These are phyloP conservation scores for Sphecodes monilicornis DNA, from an alignment of 2,888 invertebrate species.

Conservation along the genomic window DNA sequence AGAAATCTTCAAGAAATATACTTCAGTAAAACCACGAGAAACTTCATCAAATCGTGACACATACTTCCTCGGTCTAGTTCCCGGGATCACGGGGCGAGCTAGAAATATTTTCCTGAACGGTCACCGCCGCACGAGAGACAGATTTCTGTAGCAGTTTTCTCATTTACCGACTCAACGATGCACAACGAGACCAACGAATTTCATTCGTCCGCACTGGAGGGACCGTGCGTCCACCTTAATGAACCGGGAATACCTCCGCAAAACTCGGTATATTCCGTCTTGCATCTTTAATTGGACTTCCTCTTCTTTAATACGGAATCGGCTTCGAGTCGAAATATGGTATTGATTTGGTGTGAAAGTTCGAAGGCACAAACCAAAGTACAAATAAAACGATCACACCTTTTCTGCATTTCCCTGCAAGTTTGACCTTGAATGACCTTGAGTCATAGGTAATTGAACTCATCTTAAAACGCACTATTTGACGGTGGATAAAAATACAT, in stretches of 20 bases:
- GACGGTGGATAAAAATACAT: too few species aligned
- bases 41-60: not conserved
- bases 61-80: not conserved
- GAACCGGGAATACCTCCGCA: constrained; percentile 39
- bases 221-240: constrained; percentile 44
- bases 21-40: not conserved
- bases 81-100: not conserved
- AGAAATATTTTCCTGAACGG: not conserved
- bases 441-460: too few species aligned
- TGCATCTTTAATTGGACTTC: constrained; percentile 57
- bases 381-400: too few species aligned
- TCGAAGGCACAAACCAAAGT: too few species aligned
- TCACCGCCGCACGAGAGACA: not conserved
- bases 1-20: not conserved
- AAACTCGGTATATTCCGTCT: constrained; percentile 36
- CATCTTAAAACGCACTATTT: too few species aligned
- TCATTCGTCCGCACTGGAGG: constrained; percentile 22
- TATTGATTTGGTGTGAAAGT: too few species aligned
- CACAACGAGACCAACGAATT: constrained; percentile 17
- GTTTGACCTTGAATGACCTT: too few species aligned
- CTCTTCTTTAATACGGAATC: constrained; percentile 32
- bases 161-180: not conserved
- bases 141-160: not conserved
- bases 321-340: constrained; percentile 21
- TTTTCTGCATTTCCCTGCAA: too few species aligned